Base-by-base conservation (phyloP, 2,888 invertebrate genomes). In the Hecatera dysodea region DNA sequence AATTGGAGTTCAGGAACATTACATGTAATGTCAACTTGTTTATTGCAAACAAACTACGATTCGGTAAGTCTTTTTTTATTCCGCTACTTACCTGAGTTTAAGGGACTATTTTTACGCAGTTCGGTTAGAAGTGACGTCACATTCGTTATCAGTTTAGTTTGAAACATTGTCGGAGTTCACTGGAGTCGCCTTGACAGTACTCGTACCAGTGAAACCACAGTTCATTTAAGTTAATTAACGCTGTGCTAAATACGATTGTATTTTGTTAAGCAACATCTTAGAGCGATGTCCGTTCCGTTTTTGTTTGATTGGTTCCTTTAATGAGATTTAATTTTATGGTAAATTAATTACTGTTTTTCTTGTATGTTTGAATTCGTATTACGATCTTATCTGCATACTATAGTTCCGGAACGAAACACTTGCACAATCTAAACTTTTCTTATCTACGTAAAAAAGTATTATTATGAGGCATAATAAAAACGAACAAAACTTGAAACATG, bases 1-100 rank as follows among this genome's bases (percentile, higher is more conserved):
- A 97, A 81, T 91, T 98, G 67, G 96, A 97, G 78, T 98, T 98
- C 88, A 96, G 96, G 69, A 96, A 98, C 86, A 96, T 98, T 44
- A 96, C 96, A 1, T 98, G 97, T 87, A 92, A 95, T 8, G 96
- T 98, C 44, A 96, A 95, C 78, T 94, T 95, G 57, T 97, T 97
- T 91, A 95, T 93, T 39, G 83, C 97, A 55, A 92, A 93, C 50
- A 96, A 96, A 82, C 89, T 97, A n/a, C 93, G 95, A 78, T 94
- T 96, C 81, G 97, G 97, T 97, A 87, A 96, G 97, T 96, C 27
- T 22, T 22, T 56, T 3, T 44, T 39, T 19, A 29, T 12, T 39
- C 24, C 46, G 12, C 39, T 80, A 76, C n/a, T n/a, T n/a, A n/a
- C 72, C 61, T 72, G 81, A 44, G 50, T 50, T n/a, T 5, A 12